Conservation (phyloP, 2,113 vertebrate species). For the Microtus pennsylvanicus region DNA sequence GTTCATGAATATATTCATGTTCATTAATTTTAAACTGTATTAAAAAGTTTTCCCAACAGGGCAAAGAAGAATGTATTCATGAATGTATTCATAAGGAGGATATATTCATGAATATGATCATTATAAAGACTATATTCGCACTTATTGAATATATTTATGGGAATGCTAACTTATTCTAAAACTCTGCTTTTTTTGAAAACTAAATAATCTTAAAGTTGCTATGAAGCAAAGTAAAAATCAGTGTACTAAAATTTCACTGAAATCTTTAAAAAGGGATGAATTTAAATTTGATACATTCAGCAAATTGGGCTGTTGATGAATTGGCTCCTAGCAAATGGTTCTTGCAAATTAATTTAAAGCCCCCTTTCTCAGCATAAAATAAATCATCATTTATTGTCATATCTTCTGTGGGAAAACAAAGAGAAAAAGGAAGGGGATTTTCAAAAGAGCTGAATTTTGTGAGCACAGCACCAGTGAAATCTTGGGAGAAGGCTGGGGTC, state of each 20-base stretch:
- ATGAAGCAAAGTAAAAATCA: constrained; percentile 49
- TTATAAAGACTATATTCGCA: constrained; percentile 74
- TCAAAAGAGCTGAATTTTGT: neutral
- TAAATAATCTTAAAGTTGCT: constrained; percentile 61
- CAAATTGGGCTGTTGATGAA: constrained; percentile 61
- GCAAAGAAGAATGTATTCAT: constrained; percentile 78
- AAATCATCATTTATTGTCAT: constrained; percentile 53
- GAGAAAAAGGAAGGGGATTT: neutral
- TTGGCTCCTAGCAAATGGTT: constrained; percentile 61
- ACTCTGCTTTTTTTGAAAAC: constrained; percentile 45
- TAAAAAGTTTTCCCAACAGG: constrained; percentile 80
- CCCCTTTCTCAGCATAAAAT: neutral
- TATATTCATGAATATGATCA: constrained; percentile 78
- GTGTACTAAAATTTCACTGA: constrained; percentile 60
- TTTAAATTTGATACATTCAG: constrained; percentile 48
- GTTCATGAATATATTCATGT: constrained; percentile 80
- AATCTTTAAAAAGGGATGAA: constrained; percentile 59
- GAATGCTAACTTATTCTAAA: constrained; percentile 41
- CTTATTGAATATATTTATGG: constrained; percentile 71
- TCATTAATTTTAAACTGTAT: constrained; percentile 82
- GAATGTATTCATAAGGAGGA: constrained; percentile 77
- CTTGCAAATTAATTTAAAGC: constrained; percentile 68
- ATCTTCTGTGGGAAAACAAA: constrained; percentile 44
- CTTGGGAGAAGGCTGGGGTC: neutral
- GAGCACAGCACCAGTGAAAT: neutral